Conservation (phyloP, 92 coral and sea anemone genomes). For the Galaxea fascicularis region DNA sequence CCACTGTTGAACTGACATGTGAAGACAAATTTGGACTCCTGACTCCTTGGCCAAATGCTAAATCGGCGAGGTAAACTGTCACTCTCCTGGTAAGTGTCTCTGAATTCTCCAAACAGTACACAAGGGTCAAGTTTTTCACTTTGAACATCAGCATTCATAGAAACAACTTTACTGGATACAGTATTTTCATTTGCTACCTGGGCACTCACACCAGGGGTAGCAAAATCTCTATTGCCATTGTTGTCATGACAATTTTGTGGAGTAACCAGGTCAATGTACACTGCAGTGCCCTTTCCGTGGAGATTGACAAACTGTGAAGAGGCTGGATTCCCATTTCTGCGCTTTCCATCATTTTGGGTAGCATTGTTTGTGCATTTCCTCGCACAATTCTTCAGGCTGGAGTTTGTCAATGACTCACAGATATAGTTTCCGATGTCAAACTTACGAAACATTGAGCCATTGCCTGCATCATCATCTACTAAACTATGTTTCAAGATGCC, state of each 20-base stretch:
- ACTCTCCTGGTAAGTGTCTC: constrained; percentile 58
- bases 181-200: not conserved
- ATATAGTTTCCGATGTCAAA: constrained; percentile 59
- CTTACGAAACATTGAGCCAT: not conserved
- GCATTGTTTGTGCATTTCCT: not conserved
- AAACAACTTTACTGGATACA: not conserved
- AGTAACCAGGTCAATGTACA: constrained; percentile 34
- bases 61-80: constrained; percentile 60
- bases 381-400: not conserved
- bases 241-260: constrained; percentile 6
- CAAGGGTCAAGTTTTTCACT: constrained; percentile 32
- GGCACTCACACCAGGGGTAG: not conserved
- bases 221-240: not conserved
- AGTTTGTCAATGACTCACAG: not conserved
- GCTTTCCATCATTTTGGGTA: not conserved
- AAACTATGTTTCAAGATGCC: constrained; percentile 12
- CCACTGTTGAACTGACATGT: not conserved
- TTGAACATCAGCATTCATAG: constrained; percentile 10
- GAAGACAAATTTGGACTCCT: constrained; percentile 17
- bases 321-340: constrained; percentile 30
- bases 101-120: constrained; percentile 43
- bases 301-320: constrained; percentile 35
- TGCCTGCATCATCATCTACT: not conserved
- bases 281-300: constrained; percentile 68
- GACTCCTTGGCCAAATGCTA: constrained; percentile 40